These are phyloP conservation scores for Glyptemys insculpta DNA, from an alignment of 2,797 vertebrate genomes.

Conservation along the genomic window DNA sequence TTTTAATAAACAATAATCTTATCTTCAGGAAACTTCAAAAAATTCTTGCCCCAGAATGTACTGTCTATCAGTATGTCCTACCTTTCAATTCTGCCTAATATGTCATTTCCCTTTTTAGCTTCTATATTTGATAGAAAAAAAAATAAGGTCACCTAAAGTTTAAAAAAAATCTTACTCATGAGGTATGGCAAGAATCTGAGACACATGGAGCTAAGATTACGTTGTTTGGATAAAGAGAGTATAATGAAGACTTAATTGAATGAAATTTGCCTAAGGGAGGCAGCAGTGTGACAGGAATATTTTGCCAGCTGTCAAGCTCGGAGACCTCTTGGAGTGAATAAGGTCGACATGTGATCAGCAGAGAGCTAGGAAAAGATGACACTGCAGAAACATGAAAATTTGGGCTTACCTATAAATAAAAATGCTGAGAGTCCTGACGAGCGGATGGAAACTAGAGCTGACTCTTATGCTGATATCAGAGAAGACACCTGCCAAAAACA, in stretches of 20 bases:
- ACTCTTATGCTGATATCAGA: background rate
- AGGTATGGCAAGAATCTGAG: background rate
- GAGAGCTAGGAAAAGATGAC: background rate
- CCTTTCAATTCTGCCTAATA: background rate
- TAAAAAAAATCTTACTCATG: background rate
- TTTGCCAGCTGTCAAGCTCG: background rate
- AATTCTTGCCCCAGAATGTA: background rate
- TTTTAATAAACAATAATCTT: background rate
- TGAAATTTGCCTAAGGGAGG: slow-evolving; percentile 26
- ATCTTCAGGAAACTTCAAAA: background rate
- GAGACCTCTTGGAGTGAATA: background rate
- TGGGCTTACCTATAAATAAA: background rate
- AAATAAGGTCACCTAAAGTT: slow-evolving; percentile 4
- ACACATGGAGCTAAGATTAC: background rate
- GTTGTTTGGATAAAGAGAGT: slow-evolving; percentile 3
- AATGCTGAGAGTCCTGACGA: background rate
- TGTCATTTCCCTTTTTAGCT: background rate
- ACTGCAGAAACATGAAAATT: background rate
- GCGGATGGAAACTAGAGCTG: background rate
- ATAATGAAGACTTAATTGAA: slow-evolving; percentile 27
- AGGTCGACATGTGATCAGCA: background rate
- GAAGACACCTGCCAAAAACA: background rate
- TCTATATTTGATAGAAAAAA: background rate
- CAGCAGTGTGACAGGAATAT: background rate
- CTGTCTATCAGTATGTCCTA: background rate